Evolutionary conservation across 2,888 invertebrate genomes (phyloP).

Genomic region (Amiota minor): DNA sequence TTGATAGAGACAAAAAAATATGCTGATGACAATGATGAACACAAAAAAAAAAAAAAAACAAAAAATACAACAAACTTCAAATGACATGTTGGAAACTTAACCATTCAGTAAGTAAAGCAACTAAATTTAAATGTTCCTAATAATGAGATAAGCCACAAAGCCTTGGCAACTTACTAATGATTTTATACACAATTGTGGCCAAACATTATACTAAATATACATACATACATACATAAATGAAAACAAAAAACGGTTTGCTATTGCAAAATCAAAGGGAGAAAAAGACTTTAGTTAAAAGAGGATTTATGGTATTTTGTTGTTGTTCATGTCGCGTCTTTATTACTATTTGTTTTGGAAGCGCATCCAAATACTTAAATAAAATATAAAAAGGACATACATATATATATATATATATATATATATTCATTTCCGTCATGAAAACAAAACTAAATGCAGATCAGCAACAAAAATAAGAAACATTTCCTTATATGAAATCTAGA

Average conservation of each 20-base stretch:
- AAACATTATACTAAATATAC: too few relatives aligned
- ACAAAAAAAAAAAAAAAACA: constrained; percentile 38
- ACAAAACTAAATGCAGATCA: background rate
- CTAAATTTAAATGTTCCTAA: constrained; percentile 54
- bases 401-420: constrained; percentile 11
- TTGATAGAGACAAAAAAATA: constrained; percentile 56
- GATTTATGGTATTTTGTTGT: background rate
- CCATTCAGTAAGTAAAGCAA: background rate
- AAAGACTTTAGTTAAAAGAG: too few relatives aligned
- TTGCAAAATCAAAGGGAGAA: too few relatives aligned
- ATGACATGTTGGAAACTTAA: constrained; percentile 64
- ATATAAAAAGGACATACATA: background rate
- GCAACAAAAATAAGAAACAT: constrained; percentile 54
- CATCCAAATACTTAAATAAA: background rate
- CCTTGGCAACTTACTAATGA: constrained; percentile 8
- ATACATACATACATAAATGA: too few relatives aligned
- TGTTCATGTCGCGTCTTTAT: constrained; percentile 8
- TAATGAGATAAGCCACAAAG: constrained; percentile 31
- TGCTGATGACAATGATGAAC: constrained; percentile 58
- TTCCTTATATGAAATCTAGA: constrained; percentile 49
- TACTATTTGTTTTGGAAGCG: constrained; percentile 15
- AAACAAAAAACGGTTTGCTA: too few relatives aligned
- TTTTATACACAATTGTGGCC: background rate
- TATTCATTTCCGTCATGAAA: constrained; percentile 10
- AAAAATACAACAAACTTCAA: constrained; percentile 46